Conservation (phyloP, 2,888 invertebrate genomes). For the Glaucopsyche alexis region DNA sequence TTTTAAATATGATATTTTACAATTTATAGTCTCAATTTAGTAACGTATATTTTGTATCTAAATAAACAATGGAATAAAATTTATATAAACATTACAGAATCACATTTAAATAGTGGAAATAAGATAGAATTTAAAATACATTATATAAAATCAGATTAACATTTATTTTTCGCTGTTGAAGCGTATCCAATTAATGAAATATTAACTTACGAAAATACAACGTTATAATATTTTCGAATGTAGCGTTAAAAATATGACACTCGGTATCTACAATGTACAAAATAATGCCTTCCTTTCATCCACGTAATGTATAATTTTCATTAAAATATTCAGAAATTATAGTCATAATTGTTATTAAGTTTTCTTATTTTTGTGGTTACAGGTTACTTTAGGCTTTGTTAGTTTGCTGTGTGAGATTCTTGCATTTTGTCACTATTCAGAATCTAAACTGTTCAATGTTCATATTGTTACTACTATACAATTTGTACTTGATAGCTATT, state of each 20-base stretch:
- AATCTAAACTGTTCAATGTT: neutral
- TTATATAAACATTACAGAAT: slow-evolving; percentile 17
- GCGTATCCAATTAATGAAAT: neutral
- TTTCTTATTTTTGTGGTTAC: neutral
- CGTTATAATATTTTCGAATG: neutral
- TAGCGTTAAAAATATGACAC: neutral
- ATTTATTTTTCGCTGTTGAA: neutral
- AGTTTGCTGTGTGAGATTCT: neutral
- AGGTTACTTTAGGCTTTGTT: neutral
- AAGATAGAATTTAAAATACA: neutral
- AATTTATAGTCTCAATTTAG: slow-evolving; percentile 31
- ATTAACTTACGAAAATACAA: neutral
- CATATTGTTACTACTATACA: neutral
- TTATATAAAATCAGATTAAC: slow-evolving; percentile 16
- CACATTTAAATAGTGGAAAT: slow-evolving; percentile 11
- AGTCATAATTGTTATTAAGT: neutral
- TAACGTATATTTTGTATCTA: slow-evolving; percentile 29
- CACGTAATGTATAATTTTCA: neutral
- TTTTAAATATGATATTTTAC: slow-evolving; percentile 35
- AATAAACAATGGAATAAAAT: slow-evolving; percentile 29
- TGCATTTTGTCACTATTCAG: neutral
- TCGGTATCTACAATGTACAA: slow-evolving; percentile 22
- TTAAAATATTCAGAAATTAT: neutral
- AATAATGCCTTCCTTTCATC: neutral
- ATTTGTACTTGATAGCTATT: slow-evolving; percentile 32